Percentiles rank a stretch among this genome's conserved stretches.
Conservation (phyloP, 2,113 vertebrate genomes). For the Clarias batrachus region DNA sequence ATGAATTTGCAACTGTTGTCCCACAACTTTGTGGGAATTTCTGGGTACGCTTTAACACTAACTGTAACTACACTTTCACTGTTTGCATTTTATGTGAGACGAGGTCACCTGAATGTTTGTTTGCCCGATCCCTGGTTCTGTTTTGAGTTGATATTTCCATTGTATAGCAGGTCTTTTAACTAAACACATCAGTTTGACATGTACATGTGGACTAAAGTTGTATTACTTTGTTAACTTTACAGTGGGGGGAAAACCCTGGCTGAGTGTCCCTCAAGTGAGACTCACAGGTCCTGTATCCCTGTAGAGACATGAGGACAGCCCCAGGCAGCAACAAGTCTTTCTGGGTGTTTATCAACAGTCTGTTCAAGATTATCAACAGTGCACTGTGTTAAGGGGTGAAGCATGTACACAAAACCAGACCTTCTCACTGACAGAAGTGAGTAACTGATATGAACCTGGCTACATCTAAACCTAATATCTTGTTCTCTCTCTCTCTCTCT, state of each 20-base stretch:
- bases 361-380: slow-evolving; percentile 71
- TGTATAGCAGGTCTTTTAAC: slow-evolving; percentile 64
- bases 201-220: slow-evolving; percentile 69
- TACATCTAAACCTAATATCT: slow-evolving; percentile 6
- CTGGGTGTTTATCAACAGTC: slow-evolving; percentile 71
- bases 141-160: background rate
- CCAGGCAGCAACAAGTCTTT: slow-evolving; percentile 66
- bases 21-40: background rate
- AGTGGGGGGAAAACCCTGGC: slow-evolving; percentile 70
- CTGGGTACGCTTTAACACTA: background rate
- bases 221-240: slow-evolving; percentile 77
- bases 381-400: slow-evolving; percentile 56
- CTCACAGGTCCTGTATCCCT: slow-evolving; percentile 60
- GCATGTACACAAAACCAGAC: slow-evolving; percentile 61
- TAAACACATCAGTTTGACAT: slow-evolving; percentile 73
- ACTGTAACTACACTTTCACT: background rate
- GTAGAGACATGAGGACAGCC: slow-evolving; percentile 55
- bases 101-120: background rate
- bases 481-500: slow-evolving; percentile 5
- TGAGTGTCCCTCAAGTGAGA: slow-evolving; percentile 71
- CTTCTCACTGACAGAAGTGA: slow-evolving; percentile 59
- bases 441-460: slow-evolving; percentile 24
- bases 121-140: background rate
- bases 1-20: background rate
- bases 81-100: background rate